Percentiles rank a stretch among this genome's conserved stretches.
phyloP scores from a whole-genome alignment of 2,888 invertebrate species.

The Tenthredo amoena region DNA sequence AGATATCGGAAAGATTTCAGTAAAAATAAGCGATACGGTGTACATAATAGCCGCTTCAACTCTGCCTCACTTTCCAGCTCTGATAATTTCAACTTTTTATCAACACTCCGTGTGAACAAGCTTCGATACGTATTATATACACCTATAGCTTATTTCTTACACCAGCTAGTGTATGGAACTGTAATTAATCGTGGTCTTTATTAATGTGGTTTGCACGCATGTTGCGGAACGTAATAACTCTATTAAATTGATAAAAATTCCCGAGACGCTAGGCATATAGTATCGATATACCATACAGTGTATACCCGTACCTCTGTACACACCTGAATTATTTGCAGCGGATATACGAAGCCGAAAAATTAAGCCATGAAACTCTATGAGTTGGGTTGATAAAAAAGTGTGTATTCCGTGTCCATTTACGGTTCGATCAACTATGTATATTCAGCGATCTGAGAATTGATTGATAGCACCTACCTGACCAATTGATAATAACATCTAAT shows the following conservation, averaged over 20 bases:
- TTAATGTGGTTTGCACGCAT: slow-evolving; percentile 1
- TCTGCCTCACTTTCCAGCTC: neutral
- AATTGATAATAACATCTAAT: slow-evolving; percentile 41
- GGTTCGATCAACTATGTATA: neutral
- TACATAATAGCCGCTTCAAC: neutral
- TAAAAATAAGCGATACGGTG: neutral
- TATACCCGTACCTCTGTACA: neutral
- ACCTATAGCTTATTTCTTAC: neutral
- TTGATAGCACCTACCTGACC: slow-evolving; percentile 27
- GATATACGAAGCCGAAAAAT: neutral
- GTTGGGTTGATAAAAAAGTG: neutral
- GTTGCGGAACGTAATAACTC: slow-evolving; percentile 36
- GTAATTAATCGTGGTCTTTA: slow-evolving; percentile 15
- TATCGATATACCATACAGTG: neutral
- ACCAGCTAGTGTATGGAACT: too few relatives aligned
- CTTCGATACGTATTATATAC: neutral
- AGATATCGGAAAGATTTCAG: neutral
- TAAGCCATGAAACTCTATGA: neutral
- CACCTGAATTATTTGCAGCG: neutral
- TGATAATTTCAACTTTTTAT: neutral
- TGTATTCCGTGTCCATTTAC: neutral
- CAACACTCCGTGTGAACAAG: neutral
- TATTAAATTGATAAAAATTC: slow-evolving; percentile 41
- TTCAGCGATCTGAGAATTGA: slow-evolving; percentile 24
- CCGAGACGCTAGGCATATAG: neutral